A percentile compares a stretch with the other conserved stretches of the same genome.
These are phyloP conservation scores for Prunella himalayana DNA, from an alignment of 2,113 vertebrate genomes.

Conservation along the genomic window DNA sequence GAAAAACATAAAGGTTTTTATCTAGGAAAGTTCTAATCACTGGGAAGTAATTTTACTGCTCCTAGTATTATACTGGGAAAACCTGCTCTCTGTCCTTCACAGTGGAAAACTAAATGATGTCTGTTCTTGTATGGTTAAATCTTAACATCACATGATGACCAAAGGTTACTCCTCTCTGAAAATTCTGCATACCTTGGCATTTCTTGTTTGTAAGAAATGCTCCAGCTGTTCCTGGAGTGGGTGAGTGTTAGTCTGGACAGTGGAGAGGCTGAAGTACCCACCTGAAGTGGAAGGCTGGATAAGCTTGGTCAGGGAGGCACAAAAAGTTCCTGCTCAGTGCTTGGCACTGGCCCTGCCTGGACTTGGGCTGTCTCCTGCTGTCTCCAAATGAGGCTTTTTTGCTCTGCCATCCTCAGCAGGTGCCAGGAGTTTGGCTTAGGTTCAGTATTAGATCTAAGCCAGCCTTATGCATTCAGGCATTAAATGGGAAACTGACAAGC, in stretches of 20 bases:
- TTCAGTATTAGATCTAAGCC: not conserved
- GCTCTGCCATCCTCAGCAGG: not conserved
- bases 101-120: not conserved
- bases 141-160: not conserved
- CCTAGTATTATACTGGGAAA: not conserved
- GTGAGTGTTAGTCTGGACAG: not conserved
- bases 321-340: not conserved
- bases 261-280: not conserved
- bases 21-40: not conserved
- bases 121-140: not conserved
- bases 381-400: not conserved
- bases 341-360: not conserved
- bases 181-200: not conserved
- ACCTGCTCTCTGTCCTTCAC: not conserved
- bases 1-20: not conserved
- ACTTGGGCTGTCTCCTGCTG: not conserved
- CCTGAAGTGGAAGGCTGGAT: accelerated
- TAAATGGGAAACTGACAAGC: not conserved
- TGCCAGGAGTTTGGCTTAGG: not conserved
- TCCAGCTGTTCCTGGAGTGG: not conserved
- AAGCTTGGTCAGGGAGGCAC: not conserved
- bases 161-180: not conserved
- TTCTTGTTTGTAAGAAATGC: not conserved
- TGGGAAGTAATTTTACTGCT: not conserved
- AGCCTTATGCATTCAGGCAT: not conserved